phyloP scores from a whole-genome alignment of 2,888 invertebrate genomes.

The Branchinecta sandiegonensis region DNA sequence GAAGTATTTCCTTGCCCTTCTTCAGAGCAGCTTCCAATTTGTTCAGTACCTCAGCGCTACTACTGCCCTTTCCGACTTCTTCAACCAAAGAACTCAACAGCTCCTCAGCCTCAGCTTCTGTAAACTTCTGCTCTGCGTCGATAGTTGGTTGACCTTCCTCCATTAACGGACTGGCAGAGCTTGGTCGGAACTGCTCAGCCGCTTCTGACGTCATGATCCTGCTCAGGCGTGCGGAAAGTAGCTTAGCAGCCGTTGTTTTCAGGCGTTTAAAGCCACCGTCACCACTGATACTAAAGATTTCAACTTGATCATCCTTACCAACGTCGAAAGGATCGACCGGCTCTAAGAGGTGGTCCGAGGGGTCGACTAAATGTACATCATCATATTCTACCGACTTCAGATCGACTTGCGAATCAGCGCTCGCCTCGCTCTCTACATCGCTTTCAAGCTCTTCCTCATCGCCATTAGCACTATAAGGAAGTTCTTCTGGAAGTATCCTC shows the following conservation, averaged over 20 bases:
- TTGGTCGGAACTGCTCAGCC: constrained; percentile 14
- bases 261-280: constrained; percentile 8
- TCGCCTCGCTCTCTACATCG: constrained; percentile 26
- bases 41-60: not conserved
- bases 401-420: constrained; percentile 22
- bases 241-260: constrained; percentile 21
- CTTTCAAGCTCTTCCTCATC: constrained; percentile 24
- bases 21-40: not conserved
- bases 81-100: not conserved
- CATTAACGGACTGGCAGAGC: not conserved
- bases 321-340: constrained; percentile 25
- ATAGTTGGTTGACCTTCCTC: constrained; percentile 19
- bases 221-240: constrained; percentile 21
- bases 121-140: no score
- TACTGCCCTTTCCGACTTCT: not conserved
- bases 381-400: constrained; percentile 24
- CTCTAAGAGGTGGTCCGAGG: constrained; percentile 25
- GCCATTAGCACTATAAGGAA: constrained; percentile 25
- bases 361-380: constrained; percentile 25
- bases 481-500: constrained; percentile 1
- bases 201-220: constrained; percentile 21
- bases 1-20: not conserved
- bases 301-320: not conserved
- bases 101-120: not conserved
- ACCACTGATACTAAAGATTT: constrained; percentile 17